phyloP scores from a whole-genome alignment of 2,797 vertebrate species.

The Mus spretus region DNA sequence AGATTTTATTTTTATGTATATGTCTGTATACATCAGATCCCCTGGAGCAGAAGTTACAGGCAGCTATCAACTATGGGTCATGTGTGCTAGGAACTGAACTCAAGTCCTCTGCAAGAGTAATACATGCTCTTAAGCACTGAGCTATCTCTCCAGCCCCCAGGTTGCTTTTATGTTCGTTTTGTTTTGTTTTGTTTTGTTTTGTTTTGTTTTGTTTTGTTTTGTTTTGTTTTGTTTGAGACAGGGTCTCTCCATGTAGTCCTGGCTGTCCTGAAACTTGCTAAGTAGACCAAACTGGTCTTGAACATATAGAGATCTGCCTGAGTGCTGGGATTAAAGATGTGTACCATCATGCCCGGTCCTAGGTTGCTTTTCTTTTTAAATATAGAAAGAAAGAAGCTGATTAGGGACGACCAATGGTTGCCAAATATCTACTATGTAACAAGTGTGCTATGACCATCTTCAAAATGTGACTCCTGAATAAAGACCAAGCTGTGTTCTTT shows the following conservation, averaged over 20 bases:
- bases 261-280: neutral
- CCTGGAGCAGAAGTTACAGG: slow-evolving; percentile 11
- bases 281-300: neutral
- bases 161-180: slow-evolving; percentile 15
- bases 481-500: slow-evolving; percentile 35
- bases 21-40: slow-evolving; percentile 4
- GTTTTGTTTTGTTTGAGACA: neutral
- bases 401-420: slow-evolving; percentile 19
- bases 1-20: neutral
- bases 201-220: neutral
- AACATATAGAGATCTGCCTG: neutral
- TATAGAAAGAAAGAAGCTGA: slow-evolving; percentile 65
- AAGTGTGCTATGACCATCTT: slow-evolving; percentile 48
- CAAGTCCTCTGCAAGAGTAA: neutral
- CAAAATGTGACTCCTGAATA: slow-evolving; percentile 41
- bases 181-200: too few species aligned
- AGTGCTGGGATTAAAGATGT: neutral
- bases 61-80: neutral
- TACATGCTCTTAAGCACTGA: neutral
- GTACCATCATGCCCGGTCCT: neutral
- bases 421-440: slow-evolving; percentile 44
- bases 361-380: slow-evolving; percentile 10
- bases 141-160: neutral
- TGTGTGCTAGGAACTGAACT: slow-evolving; percentile 1
- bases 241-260: slow-evolving; percentile 9